A percentile compares a stretch with the other conserved stretches of the same genome.
Evolutionary conservation across 2,888 invertebrate species (phyloP).

Genomic region (Strigamia crassipes): DNA sequence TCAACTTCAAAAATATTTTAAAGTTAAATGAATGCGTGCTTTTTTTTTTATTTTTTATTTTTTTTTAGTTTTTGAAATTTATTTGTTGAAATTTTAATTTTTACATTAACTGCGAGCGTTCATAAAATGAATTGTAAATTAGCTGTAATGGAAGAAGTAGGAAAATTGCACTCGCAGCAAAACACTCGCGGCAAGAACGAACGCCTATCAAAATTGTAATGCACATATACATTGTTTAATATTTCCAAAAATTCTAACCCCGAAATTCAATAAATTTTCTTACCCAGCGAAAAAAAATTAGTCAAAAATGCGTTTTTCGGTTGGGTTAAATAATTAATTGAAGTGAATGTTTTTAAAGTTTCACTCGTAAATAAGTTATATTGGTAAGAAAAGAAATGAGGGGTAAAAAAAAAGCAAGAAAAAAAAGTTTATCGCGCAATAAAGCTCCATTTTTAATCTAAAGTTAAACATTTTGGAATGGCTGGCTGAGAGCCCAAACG

Average conservation of each 20-base stretch:
- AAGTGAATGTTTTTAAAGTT: no score
- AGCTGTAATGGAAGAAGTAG: conserved; percentile 14
- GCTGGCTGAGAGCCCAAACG: not conserved
- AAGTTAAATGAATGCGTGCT: no score
- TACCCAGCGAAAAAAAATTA: no score
- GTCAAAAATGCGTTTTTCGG: no score
- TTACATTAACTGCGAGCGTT: conserved; percentile 21
- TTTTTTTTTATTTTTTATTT: not conserved
- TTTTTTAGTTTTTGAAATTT: no score
- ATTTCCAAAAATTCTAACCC: no score
- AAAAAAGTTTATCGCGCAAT: not conserved
- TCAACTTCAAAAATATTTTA: not conserved
- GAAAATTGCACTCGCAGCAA: not conserved
- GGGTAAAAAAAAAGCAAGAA: no score
- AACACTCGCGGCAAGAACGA: not conserved
- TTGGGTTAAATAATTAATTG: no score
- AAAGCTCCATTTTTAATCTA: not conserved
- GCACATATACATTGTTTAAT: not conserved
- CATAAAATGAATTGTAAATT: conserved; percentile 40
- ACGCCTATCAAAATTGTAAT: not conserved
- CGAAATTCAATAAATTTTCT: no score
- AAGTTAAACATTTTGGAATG: not conserved
- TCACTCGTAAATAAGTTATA: no score
- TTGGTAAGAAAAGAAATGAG: no score
- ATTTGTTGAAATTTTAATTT: conserved; percentile 20